Percentiles rank a stretch among this genome's conserved stretches.
Evolutionary conservation across 1,140 invertebrate species (phyloP).

Genomic region (Mactra quadrangularis): DNA sequence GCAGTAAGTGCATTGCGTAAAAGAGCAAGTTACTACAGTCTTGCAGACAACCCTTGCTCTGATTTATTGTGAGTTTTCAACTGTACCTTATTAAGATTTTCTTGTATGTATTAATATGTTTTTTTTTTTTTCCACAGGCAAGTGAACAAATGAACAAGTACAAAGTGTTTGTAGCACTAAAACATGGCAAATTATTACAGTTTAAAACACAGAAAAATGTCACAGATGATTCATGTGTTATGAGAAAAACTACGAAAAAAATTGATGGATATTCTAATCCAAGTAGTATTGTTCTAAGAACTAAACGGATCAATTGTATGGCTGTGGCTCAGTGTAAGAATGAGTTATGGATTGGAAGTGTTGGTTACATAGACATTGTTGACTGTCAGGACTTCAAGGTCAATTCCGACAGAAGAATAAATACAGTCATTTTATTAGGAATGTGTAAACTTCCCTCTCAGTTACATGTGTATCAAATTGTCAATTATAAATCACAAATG

Average conservation of each 20-base stretch:
- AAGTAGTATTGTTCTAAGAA: conserved; percentile 9
- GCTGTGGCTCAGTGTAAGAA: conserved; percentile 4
- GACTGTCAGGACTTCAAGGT: conserved; percentile 33
- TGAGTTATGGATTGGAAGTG: conserved; percentile 32
- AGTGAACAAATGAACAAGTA: background rate
- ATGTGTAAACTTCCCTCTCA: background rate
- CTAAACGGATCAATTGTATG: conserved; percentile 12
- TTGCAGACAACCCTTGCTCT: no score
- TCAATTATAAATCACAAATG: background rate
- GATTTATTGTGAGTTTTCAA: no score
- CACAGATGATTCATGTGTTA: background rate
- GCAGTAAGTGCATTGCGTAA: no score
- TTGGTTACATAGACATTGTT: conserved; percentile 44
- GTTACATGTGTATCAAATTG: conserved; percentile 23
- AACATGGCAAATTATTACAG: conserved; percentile 9
- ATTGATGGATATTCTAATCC: conserved; percentile 33
- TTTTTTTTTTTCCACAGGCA: no score
- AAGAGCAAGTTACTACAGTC: no score
- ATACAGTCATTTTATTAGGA: conserved; percentile 20
- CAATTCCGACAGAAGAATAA: conserved; percentile 28
- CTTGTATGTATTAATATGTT: no score
- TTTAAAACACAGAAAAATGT: background rate
- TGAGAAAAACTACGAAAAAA: background rate
- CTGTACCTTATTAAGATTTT: no score
- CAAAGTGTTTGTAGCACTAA: conserved; percentile 25